phyloP scores from a whole-genome alignment of 2,113 vertebrate genomes.

The Vidua macroura region DNA sequence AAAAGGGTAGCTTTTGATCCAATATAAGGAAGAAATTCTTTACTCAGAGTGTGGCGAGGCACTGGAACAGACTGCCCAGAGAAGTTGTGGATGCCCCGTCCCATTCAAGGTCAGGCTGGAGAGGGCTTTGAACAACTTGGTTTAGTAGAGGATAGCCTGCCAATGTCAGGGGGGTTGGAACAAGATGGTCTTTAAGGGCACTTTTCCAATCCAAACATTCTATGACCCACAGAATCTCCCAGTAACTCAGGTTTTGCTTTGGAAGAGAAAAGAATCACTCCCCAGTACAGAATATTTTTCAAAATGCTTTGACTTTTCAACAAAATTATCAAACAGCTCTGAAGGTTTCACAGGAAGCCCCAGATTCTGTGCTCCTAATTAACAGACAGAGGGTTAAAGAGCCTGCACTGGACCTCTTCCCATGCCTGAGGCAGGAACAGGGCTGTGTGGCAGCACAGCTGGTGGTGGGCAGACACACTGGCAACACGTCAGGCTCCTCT shows the following conservation, averaged over 20 bases:
- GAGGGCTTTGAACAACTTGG: neutral
- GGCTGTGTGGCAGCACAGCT: neutral
- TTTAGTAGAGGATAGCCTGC: neutral
- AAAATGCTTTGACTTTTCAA: neutral
- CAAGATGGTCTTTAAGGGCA: neutral
- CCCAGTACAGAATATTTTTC: neutral
- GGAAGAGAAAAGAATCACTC: neutral
- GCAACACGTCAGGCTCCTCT: neutral
- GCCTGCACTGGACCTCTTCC: neutral
- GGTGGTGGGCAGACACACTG: neutral
- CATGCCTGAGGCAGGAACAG: neutral
- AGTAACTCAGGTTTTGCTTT: neutral
- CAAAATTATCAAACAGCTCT: neutral
- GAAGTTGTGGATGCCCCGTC: neutral
- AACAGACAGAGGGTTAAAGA: neutral
- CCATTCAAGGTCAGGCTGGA: neutral
- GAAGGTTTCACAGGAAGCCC: neutral
- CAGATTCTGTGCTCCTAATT: neutral
- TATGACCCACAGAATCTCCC: neutral
- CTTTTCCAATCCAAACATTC: neutral
- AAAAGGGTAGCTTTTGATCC: neutral
- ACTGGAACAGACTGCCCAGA: neutral
- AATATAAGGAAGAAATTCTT: neutral
- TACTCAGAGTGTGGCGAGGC: fast-evolving
- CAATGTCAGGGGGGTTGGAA: neutral